phyloP scores from a whole-genome alignment of 1,140 invertebrate genomes.

The Venturia canescens region DNA sequence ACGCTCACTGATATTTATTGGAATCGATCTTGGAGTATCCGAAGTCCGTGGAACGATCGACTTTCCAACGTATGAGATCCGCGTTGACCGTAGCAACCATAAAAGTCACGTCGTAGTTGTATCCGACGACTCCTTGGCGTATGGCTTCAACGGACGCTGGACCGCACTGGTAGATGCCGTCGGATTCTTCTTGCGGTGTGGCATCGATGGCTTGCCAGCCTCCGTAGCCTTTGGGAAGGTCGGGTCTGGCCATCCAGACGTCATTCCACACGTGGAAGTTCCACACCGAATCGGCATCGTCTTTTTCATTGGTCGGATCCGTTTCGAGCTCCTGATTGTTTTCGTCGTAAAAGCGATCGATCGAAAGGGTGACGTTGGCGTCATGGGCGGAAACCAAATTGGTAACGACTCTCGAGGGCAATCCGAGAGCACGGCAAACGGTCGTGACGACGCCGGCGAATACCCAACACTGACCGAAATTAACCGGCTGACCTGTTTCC shows the following conservation, averaged over 20 bases:
- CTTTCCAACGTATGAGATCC: slow-evolving; percentile 81
- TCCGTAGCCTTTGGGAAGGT: slow-evolving; percentile 77
- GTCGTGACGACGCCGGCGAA: slow-evolving; percentile 82
- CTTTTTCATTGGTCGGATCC: slow-evolving; percentile 63
- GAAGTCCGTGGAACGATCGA: slow-evolving; percentile 77
- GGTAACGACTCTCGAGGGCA: slow-evolving; percentile 80
- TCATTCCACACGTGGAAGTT: slow-evolving; percentile 87
- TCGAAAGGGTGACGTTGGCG: slow-evolving; percentile 79
- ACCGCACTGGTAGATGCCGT: slow-evolving; percentile 80
- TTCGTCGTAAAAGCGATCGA: slow-evolving; percentile 79
- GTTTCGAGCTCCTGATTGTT: slow-evolving; percentile 74
- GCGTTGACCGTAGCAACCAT: slow-evolving; percentile 83
- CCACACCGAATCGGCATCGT: slow-evolving; percentile 74
- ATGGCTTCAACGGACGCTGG: slow-evolving; percentile 82
- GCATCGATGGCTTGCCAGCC: slow-evolving; percentile 84
- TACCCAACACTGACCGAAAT: slow-evolving; percentile 85
- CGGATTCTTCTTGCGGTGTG: slow-evolving; percentile 78
- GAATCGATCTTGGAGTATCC: slow-evolving; percentile 82
- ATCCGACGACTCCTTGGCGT: slow-evolving; percentile 79
- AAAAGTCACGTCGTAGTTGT: slow-evolving; percentile 81
- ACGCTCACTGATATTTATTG: slow-evolving; percentile 83
- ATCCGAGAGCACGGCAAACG: slow-evolving; percentile 80
- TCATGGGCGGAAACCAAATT: slow-evolving; percentile 83
- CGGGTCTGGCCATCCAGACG: slow-evolving; percentile 83
- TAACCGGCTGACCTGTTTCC: slow-evolving; percentile 76